These are phyloP conservation scores for Calliopsis andreniformis DNA, from an alignment of 1,140 invertebrate species.

Conservation along the genomic window DNA sequence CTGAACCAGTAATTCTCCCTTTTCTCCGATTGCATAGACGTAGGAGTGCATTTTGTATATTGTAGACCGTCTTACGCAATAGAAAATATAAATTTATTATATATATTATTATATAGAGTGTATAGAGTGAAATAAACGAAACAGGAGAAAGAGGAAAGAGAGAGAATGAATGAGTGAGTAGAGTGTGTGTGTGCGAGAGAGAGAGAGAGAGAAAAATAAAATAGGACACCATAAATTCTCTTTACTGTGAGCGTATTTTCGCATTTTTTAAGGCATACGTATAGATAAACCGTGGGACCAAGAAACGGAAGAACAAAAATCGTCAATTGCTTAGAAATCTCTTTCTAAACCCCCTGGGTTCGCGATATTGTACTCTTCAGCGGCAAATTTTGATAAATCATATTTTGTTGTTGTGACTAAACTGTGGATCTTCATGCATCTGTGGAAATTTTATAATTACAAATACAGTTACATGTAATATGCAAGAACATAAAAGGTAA, in stretches of 20 bases:
- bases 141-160: slow-evolving; percentile 14
- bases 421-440: no score
- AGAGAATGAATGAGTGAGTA: slow-evolving; percentile 14
- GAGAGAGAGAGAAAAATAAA: slow-evolving; percentile 42
- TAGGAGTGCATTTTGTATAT: slow-evolving; percentile 50
- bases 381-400: no score
- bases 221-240: not conserved
- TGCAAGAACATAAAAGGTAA: no score
- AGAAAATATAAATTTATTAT: slow-evolving; percentile 50
- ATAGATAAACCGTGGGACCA: not conserved
- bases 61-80: slow-evolving; percentile 41
- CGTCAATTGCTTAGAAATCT: not conserved
- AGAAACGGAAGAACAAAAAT: not conserved
- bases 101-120: slow-evolving; percentile 53
- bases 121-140: slow-evolving; percentile 46
- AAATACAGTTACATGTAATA: no score
- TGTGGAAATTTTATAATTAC: no score
- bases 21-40: slow-evolving; percentile 24
- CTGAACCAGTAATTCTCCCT: slow-evolving; percentile 35
- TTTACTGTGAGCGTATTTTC: not conserved
- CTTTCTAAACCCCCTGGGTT: no score
- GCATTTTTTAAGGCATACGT: not conserved
- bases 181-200: not conserved
- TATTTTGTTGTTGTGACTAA: no score
- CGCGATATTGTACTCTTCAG: no score